Evolutionary conservation across 2,888 invertebrate species (phyloP).

Genomic region (Diplolepis rosae): DNA sequence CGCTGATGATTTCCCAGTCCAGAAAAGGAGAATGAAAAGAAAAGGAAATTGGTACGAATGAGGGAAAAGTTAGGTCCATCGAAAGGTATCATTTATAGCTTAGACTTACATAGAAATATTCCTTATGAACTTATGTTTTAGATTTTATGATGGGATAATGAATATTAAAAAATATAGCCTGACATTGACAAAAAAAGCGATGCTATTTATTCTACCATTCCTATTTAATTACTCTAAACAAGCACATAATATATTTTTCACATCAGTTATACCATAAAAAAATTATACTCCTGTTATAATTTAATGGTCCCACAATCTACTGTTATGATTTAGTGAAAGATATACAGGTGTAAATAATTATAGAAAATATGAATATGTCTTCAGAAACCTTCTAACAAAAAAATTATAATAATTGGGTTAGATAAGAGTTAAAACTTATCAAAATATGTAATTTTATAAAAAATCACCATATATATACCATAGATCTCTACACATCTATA

Average conservation of each 20-base stretch:
- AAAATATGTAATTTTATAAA: not conserved
- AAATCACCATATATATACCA: not conserved
- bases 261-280: not conserved
- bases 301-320: conserved; percentile 27
- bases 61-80: not conserved
- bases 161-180: not conserved
- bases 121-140: not conserved
- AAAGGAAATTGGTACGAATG: not conserved
- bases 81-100: not conserved
- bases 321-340: not conserved
- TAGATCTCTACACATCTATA: conserved; percentile 18
- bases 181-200: not conserved
- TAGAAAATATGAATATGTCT: not conserved
- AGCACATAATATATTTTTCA: not conserved
- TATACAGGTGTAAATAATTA: not conserved
- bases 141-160: not conserved
- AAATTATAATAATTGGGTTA: not conserved
- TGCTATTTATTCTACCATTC: not conserved
- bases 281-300: not conserved
- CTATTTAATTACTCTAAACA: not conserved
- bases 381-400: not conserved
- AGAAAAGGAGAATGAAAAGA: not conserved
- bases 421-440: conserved; percentile 2
- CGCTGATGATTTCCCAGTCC: not conserved
- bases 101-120: not conserved